Evolutionary conservation across 2,888 invertebrate species (phyloP), one percentile per base, ranked within the genome.

Genomic region (Caenorhabditis uteleia): DNA sequence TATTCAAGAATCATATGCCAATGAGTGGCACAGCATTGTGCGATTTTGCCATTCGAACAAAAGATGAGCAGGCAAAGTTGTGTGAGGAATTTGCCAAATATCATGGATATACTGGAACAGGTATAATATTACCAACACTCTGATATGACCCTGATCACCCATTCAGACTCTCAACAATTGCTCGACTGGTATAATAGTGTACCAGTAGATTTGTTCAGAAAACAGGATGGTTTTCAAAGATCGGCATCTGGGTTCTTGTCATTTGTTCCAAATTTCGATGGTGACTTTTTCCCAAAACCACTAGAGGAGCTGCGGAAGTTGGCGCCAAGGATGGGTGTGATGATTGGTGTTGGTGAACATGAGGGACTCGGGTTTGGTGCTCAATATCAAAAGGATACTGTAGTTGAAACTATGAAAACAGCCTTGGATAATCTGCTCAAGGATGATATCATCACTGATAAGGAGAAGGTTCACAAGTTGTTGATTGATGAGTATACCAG

Each of bases 251-350:
- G 60, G 27, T 54, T 44, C 34, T 34, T 71, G 25, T 55, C 53
- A 26, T 65, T 73, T 26, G 61, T 66, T 16, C 75, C 76, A 2
- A 68, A 60, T 14, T 38, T 69, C 25, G 76, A 76, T 43, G 73
- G 73, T 12, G 73, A 73, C 44, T 76, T 76, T 39, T 70, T 76
- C 51, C 73, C 75, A 1, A 67, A 62, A 36, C 57, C 70, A 25
- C 46, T 71, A 7, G 50, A 66, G 20, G 66, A 61, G n/a, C 47
- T 76, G 27, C 39, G 75, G 25, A 57, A 38, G 29, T 67, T 75
- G 33, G 61, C 58, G 25, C 62, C 68, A 14, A 59, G 55, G 26
- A 73, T 68, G 31, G 53, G 43, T 21, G 57, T 68, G 26, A 51
- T 76, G 62, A 53, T 55, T 12, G 76, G 75, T 2, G 49, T 66